A percentile compares a stretch with the other conserved stretches of the same genome.
Conservation (phyloP, 2,797 vertebrate genomes). For the Melanotaenia boesemani region DNA sequence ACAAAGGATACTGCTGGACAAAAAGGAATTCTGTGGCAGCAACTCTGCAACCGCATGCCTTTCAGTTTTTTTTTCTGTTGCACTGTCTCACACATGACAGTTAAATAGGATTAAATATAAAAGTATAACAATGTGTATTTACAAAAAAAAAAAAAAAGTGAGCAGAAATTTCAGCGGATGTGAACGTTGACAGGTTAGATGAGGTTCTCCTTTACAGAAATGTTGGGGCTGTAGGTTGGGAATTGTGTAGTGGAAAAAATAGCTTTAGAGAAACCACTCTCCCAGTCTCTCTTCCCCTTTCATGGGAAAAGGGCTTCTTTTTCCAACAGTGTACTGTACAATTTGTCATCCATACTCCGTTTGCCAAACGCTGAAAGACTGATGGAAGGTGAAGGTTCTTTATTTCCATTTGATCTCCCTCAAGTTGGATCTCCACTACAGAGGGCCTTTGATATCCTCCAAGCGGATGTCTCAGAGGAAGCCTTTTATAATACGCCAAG, state of each 20-base stretch:
- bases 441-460: conserved; percentile 68
- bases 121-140: too few species aligned
- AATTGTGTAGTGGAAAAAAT: conserved; percentile 11
- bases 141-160: background rate
- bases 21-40: too few species aligned
- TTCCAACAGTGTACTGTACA: conserved; percentile 31
- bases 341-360: conserved; percentile 36
- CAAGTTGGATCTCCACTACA: conserved; percentile 54
- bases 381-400: conserved; percentile 59
- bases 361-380: conserved; percentile 45
- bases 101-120: too few species aligned
- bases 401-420: conserved; percentile 69
- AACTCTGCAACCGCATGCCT: too few species aligned
- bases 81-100: too few species aligned
- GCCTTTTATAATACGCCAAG: conserved; percentile 71
- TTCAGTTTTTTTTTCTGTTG: too few species aligned
- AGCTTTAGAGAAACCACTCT: conserved; percentile 5
- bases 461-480: conserved; percentile 72
- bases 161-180: background rate
- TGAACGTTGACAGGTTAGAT: background rate
- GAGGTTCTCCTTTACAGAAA: background rate
- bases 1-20: too few species aligned
- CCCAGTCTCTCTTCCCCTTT: conserved; percentile 38
- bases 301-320: conserved; percentile 37
- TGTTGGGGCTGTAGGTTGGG: conserved; percentile 1